Percentiles rank a stretch among this genome's conserved stretches.
phyloP scores from a whole-genome alignment of 2,113 vertebrate species.

The Cebidichthys violaceus region DNA sequence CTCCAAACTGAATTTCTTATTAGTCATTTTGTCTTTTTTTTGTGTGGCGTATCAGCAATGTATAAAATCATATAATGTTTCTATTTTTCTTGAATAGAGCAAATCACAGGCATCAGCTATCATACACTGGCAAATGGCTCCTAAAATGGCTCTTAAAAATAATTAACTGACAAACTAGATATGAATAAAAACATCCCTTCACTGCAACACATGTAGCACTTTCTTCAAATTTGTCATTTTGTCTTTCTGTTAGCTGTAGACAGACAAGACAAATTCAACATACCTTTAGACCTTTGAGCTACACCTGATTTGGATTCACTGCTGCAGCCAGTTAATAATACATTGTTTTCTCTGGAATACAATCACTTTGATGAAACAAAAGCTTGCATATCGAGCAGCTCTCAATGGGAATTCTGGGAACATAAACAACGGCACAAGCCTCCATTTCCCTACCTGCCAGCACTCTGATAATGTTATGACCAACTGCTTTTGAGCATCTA shows the following conservation, averaged over 20 bases:
- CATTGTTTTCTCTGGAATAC: constrained; percentile 19
- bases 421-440: constrained; percentile 9
- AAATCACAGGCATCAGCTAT: neutral
- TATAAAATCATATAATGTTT: neutral
- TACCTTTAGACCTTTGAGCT: neutral
- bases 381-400: neutral
- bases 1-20: neutral
- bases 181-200: neutral
- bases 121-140: neutral
- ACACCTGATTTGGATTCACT: neutral
- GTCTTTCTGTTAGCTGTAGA: neutral
- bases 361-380: constrained; percentile 31
- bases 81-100: neutral
- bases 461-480: constrained; percentile 33
- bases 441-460: constrained; percentile 16
- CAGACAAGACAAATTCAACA: neutral
- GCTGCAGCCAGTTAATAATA: neutral
- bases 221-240: neutral
- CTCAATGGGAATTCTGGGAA: constrained; percentile 5
- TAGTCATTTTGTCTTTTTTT: neutral
- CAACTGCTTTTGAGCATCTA: neutral
- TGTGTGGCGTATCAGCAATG: neutral
- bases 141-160: neutral
- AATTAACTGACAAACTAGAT: neutral
- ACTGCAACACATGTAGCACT: neutral